These are phyloP conservation scores for Numenius phaeopus DNA, from an alignment of 2,797 vertebrate genomes.

Conservation along the genomic window DNA sequence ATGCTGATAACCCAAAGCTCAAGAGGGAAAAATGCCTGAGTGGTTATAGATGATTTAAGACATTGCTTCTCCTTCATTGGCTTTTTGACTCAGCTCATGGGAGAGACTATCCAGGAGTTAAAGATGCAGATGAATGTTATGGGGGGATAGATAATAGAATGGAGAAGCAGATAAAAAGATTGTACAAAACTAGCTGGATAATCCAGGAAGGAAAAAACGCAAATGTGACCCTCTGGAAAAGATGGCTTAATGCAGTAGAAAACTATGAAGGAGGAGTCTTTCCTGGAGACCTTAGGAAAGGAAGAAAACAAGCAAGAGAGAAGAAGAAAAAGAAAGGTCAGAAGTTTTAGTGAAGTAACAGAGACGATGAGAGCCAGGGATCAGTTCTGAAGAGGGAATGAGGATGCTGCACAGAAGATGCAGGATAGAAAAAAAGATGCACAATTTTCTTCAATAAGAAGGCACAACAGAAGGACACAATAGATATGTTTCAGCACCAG, in stretches of 20 bases:
- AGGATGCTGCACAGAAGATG: not conserved
- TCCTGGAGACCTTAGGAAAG: not conserved
- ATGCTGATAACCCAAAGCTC: not conserved
- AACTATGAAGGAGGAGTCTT: not conserved
- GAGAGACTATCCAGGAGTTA: not conserved
- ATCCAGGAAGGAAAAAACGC: fast-evolving
- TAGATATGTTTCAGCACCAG: not conserved
- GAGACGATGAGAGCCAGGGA: not conserved
- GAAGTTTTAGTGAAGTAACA: not conserved
- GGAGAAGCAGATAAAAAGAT: not conserved
- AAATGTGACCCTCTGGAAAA: not conserved
- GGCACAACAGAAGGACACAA: not conserved
- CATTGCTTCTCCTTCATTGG: not conserved
- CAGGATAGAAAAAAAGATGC: not conserved
- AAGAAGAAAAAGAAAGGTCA: not conserved
- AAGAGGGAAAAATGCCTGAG: not conserved
- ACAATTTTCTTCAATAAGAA: not conserved
- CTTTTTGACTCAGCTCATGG: not conserved
- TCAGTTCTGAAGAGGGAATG: not conserved
- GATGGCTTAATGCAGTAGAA: not conserved
- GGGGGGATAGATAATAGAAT: not conserved
- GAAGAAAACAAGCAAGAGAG: not conserved
- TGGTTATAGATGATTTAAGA: not conserved
- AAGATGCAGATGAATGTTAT: not conserved
- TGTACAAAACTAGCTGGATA: not conserved